Evolutionary conservation across 2,888 invertebrate genomes (phyloP).

Genomic region (Eristalis intricaria): DNA sequence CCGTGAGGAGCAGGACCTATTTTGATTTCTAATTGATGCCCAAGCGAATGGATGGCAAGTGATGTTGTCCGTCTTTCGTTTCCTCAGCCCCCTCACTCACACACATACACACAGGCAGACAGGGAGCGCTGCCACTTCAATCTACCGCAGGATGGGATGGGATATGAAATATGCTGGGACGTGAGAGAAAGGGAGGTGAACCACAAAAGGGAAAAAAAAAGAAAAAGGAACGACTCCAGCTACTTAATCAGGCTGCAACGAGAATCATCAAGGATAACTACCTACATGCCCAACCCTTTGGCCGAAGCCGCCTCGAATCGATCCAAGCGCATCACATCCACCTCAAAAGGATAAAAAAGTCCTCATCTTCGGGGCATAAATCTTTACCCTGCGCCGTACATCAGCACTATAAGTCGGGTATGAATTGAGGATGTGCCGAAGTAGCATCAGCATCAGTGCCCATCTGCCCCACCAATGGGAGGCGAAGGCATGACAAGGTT

Average conservation of each 20-base stretch:
- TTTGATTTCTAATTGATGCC: constrained; percentile 72
- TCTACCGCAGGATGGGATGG: constrained; percentile 48
- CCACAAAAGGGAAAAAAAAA: neutral
- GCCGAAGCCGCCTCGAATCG: constrained; percentile 55
- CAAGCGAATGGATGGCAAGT: constrained; percentile 68
- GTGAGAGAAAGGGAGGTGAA: neutral
- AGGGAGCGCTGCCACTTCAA: constrained; percentile 48
- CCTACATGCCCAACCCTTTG: constrained; percentile 32
- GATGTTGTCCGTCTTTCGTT: constrained; percentile 58
- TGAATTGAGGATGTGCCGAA: constrained; percentile 70
- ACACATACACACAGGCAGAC: neutral
- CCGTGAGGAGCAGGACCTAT: constrained; percentile 47
- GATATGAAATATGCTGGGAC: neutral
- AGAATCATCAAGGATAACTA: constrained; percentile 72
- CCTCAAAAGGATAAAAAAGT: constrained; percentile 30
- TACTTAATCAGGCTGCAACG: constrained; percentile 71
- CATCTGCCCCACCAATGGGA: neutral
- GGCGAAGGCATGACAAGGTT: constrained; percentile 54
- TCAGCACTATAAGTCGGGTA: constrained; percentile 66
- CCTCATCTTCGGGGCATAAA: constrained; percentile 53
- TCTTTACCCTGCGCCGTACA: constrained; percentile 56
- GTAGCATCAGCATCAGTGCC: constrained; percentile 36
- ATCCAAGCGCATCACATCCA: constrained; percentile 59
- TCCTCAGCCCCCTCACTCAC: too few relatives aligned
- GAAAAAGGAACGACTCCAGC: constrained; percentile 26